Evolutionary conservation across 2,797 vertebrate genomes (phyloP), one percentile per base, ranked within the genome.

Genomic region (Eidolon dupreanum): DNA sequence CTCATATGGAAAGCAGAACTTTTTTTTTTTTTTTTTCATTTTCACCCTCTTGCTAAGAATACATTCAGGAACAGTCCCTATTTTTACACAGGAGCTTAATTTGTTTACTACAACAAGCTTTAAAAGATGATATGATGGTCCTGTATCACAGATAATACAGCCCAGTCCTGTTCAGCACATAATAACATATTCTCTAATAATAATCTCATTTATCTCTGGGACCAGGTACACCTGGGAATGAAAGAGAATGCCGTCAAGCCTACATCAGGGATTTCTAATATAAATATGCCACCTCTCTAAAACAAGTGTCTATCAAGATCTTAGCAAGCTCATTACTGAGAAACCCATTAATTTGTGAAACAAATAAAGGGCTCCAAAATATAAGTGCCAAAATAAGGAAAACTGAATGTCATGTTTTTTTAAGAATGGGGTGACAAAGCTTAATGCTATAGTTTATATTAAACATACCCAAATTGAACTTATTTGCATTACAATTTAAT

Each of bases 261-360:
- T 16, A 36, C 13, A 41, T n/a, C 20, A 38, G 6, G 1, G 46
- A 12, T 65, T 82, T 93, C 74, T 57, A 88, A 68, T 49, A 86
- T 12, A 78, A 84, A 82, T 16, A 59, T 9, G 17, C 65, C 22
- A 43, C 38, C 12, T 85, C 74, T 93, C 43, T 78, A 88, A 78
- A 94, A 7, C 41, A 90, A 68, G 17, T 26, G 24, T 43, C 70
- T 24, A 8, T 43, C 41, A 55, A 86, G 51, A 92, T 84, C 49
- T 83, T 93, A 33, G 33, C 65, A 61, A 78, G 38, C 13, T 85
- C 41, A 83, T 61, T 89, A 75, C 22, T 5, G 4, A 75, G 43
- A 92, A 96, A 90, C 63, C 9, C 20, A 90, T 43, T 93, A 53
- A 87, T 53, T 36, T 93, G 15, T 84, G 63, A 83, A 95, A 92